Evolutionary conservation across 1,140 invertebrate species (phyloP), one percentile per base, ranked within the genome.

Genomic region (Plutomurus gul): DNA sequence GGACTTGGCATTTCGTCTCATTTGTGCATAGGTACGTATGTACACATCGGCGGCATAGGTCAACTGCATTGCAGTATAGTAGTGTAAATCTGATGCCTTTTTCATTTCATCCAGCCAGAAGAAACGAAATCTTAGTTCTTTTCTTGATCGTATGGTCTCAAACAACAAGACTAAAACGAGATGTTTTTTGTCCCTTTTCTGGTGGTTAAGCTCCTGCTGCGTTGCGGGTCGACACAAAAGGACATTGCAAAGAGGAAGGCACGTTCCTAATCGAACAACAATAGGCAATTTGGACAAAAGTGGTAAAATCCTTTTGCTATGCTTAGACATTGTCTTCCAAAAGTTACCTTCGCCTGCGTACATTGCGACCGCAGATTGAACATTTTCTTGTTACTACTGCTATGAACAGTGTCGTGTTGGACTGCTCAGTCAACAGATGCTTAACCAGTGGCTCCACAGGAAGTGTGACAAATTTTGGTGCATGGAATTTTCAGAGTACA

Each of bases 221-320:
- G 30, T 65, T 25, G 16, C 30, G 36, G 56, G 30, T 65, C 16
- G 56, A 33, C 36, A 65, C 56, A 65, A 65, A 65, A 36, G 56
- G 27, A 36, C 56, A 65, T n/a, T 65, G 56, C n/a, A 25, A 30
- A 65, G 25, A 65, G 56, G 25, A 65, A 65, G 36, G 56, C 56
- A 65, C 56, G 56, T 65, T 65, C 56, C 56, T 65, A 65, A 65
- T 65, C 56, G 56, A 65, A 65, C 56, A 65, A 65, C 56, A 65
- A 65, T 65, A 65, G 56, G 36, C 30, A 16, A 65, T 65, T 65
- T 65, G 56, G 56, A 65, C 56, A 65, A 65, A 65, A 65, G 56
- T 65, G 25, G 56, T 65, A 65, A 65, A 65, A 65, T 65, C 56
- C 56, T 65, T 65, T 36, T 65, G 25, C 56, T 65, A 65, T 36